Base-by-base conservation (phyloP, 2,113 vertebrate genomes). In the Eulemur rufifrons region DNA sequence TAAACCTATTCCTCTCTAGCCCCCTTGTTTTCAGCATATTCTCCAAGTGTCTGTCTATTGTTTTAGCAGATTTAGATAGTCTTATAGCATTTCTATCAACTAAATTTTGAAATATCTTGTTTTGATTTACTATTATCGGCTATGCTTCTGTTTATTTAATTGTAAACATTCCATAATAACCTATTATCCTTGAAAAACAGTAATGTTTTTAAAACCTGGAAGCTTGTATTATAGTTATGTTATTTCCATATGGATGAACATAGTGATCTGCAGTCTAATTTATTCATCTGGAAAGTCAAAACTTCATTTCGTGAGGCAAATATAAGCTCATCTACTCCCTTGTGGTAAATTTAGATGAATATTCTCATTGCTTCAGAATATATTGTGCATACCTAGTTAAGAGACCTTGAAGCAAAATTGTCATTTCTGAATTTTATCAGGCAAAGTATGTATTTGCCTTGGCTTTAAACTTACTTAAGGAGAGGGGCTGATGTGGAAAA, bases 301-400 rank as follows among this genome's bases (percentile, higher is more conserved):
- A 92, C 76, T 96, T 94, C 83, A 54, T 95, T 96, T 92, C 89
- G 42, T 42, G 52, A 91, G 50, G 88, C 8, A 18, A 86, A 86
- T 93, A 54, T 91, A 89, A 96, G 89, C 94, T 97, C 95, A 83
- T 34, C 86, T 66, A 87, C 47, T 97, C 97, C 93, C 89, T 50
- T n/a, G 64, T 91, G 93, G 80, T 91, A 94, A 92, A 97, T 94
- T 78, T 95, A 96, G 86, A 97, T 97, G 95, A 94, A 96, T 96
- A 91, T 91, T 95, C 91, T 97, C 92, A 77, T 86, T 89, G 74
- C 95, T 93, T 96, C 69, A 68, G 73, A 94, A 89, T 89, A 96
- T 80, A 89, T 93, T 83, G 69, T 81, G 73, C 96, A 91, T 88
- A 93, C 91, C 95, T 93, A 94, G 85, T 97, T 95, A 97, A 86